phyloP scores from a whole-genome alignment of 2,113 vertebrate species.

The Delphinapterus leucas region DNA sequence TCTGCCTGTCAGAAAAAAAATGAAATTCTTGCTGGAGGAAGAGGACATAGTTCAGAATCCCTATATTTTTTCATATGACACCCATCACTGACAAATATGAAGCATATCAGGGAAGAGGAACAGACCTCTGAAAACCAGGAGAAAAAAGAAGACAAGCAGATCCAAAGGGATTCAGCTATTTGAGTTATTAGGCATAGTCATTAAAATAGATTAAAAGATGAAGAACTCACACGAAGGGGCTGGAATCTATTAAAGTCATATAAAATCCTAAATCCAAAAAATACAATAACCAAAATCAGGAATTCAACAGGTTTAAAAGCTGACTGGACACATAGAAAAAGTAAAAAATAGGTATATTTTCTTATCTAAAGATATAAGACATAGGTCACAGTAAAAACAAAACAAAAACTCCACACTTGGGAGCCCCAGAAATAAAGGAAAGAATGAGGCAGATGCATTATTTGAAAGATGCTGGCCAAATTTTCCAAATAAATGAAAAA shows the following conservation, averaged over 20 bases:
- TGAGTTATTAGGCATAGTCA: background rate
- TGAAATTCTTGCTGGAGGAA: background rate
- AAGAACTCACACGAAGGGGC: background rate
- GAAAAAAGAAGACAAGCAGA: background rate
- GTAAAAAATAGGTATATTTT: background rate
- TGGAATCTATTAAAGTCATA: background rate
- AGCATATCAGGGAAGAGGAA: background rate
- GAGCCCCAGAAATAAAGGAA: background rate
- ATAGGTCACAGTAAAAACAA: background rate
- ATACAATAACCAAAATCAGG: background rate
- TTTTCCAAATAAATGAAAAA: constrained; percentile 17
- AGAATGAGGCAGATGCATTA: background rate
- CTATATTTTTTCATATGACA: background rate
- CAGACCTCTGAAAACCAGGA: background rate
- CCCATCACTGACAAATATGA: background rate
- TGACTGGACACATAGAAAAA: background rate
- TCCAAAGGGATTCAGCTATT: background rate
- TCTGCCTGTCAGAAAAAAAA: background rate
- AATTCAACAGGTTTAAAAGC: background rate
- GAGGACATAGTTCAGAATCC: background rate
- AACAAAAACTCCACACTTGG: background rate
- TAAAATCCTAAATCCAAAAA: background rate
- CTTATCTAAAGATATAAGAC: background rate
- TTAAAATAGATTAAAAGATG: background rate
- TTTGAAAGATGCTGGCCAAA: background rate